Evolutionary conservation across 1,140 invertebrate genomes (phyloP), one percentile per base, ranked within the genome.

Genomic region (Bombus fervidus): DNA sequence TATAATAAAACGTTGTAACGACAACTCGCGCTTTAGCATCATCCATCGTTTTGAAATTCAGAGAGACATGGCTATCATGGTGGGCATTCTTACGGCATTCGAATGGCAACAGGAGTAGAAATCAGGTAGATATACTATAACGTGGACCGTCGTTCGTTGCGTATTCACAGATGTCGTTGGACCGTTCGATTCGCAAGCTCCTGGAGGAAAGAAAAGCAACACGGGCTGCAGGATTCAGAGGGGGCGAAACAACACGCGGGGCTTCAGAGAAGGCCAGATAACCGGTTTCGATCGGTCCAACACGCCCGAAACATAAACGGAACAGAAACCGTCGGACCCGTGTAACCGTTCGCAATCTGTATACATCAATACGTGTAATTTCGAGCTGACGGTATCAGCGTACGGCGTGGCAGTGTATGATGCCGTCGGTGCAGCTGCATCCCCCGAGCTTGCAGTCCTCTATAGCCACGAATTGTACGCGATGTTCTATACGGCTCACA

Each of bases 331-430:
- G 76, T 79, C 79, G 74, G 81, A 28, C 28, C 66, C 89, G 76
- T 87, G 85, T 89, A 88, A 84, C 85, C 85, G 87, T 87, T 81
- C 72, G 85, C 73, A 88, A 90, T 89, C 86, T 90, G 93, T 94
- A 93, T 93, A 94, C 92, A 92, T 93, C 93, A 93, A 94, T 94
- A 93, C 92, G 88, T 94, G 94, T 94, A 94, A 94, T 94, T 94
- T 93, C 93, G 90, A 92, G 85, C 90, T 62, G 91, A 81, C 72
- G 86, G 93, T 93, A 94, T 94, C 92, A 88, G 89, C 90, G 84
- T 62, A 25, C 68, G 68, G 88, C 91, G 86, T 86, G 90, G 91
- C 90, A 86, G 66, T 82, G 87, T 89, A 89, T 89, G 88, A 89
- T 76, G 87, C 85, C 76, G 83, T 85, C 83, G 83, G 76, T 85